Evolutionary conservation across 1,140 invertebrate genomes (phyloP).

Genomic region (Holcopasites calliopsidis): DNA sequence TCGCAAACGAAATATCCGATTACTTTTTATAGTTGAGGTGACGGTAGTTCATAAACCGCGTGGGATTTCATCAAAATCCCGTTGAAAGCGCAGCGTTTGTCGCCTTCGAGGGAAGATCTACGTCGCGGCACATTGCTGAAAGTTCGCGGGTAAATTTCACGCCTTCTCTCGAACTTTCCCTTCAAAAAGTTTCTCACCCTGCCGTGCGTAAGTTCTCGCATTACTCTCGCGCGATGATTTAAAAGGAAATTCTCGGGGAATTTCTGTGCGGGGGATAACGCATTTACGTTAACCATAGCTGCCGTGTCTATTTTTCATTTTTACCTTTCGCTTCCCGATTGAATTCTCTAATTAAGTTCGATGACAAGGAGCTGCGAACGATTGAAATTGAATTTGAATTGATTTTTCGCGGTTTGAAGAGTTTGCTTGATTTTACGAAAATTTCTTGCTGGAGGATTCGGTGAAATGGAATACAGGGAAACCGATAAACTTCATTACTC

Average conservation of each 20-base stretch:
- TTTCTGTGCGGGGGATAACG: conserved; percentile 41
- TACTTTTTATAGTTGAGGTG: conserved; percentile 39
- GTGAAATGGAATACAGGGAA: no score
- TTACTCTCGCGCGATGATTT: conserved; percentile 56
- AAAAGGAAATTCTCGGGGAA: conserved; percentile 51
- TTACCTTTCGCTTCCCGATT: background rate
- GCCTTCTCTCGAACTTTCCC: conserved; percentile 52
- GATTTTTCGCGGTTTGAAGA: no score
- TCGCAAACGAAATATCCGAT: conserved; percentile 39
- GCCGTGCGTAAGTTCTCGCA: conserved; percentile 57
- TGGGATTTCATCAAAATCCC: conserved; percentile 63
- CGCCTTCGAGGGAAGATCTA: conserved; percentile 32
- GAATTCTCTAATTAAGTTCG: conserved; percentile 4
- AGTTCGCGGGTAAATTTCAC: conserved; percentile 61
- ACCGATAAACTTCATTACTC: background rate
- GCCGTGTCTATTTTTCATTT: conserved; percentile 11
- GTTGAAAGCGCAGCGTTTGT: conserved; percentile 55
- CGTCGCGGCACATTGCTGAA: conserved; percentile 53
- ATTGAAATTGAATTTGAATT: background rate
- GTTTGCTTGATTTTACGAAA: no score
- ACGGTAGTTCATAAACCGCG: conserved; percentile 58
- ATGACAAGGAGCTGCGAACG: background rate
- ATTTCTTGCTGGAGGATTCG: no score
- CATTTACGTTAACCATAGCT: conserved; percentile 11
- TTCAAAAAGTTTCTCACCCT: conserved; percentile 52